Conservation (phyloP, 2,797 vertebrate species). For the Phyllotis vaccarum region DNA sequence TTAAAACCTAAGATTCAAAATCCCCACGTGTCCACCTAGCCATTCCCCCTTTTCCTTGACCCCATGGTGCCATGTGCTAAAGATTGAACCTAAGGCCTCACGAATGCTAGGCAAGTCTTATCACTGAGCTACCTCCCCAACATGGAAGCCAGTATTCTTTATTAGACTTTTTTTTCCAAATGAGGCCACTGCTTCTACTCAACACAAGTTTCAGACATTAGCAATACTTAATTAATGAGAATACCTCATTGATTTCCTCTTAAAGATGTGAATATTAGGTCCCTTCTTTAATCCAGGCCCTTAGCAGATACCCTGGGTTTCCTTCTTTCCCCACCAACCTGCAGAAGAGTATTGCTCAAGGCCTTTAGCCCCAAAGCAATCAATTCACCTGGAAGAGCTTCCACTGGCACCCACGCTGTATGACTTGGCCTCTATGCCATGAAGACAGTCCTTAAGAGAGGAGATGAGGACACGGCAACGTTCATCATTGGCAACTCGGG, state of each 20-base stretch:
- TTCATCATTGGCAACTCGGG: constrained; percentile 94
- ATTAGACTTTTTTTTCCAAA: not conserved
- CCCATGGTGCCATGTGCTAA: not conserved
- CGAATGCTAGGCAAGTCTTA: not conserved
- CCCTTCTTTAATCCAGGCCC: not conserved
- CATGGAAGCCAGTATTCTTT: not conserved
- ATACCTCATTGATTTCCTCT: not conserved
- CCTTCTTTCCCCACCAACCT: not conserved
- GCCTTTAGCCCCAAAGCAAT: not conserved
- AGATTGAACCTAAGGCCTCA: not conserved
- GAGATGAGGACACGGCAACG: constrained; percentile 95
- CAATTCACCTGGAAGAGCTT: constrained; percentile 88
- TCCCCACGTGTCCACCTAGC: not conserved
- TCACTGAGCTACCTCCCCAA: not conserved
- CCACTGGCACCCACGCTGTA: constrained; percentile 90
- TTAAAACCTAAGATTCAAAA: constrained; percentile 20
- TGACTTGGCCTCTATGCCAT: constrained; percentile 93
- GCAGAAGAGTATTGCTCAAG: not conserved
- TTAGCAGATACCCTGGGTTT: not conserved
- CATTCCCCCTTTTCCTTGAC: not conserved
- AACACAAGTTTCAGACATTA: not conserved
- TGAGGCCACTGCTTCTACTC: not conserved
- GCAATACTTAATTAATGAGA: not conserved
- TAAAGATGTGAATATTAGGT: not conserved
- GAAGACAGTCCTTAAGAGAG: constrained; percentile 96